These are phyloP conservation scores for Recurvirostra avosetta DNA, from an alignment of 2,113 vertebrate genomes.

Conservation along the genomic window DNA sequence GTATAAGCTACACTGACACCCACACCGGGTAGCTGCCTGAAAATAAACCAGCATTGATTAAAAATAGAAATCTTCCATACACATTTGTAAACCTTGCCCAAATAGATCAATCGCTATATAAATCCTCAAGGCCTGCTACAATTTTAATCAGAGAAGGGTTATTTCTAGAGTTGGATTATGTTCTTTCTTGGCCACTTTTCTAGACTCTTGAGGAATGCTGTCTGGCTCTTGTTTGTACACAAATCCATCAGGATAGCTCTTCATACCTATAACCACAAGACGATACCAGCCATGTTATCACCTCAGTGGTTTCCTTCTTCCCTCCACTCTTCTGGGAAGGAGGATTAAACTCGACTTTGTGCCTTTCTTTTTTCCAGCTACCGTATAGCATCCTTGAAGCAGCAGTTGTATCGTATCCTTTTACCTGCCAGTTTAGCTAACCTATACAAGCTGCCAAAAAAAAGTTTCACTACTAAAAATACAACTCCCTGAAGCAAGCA, in stretches of 20 bases:
- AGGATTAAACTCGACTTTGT: background rate
- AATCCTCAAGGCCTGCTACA: background rate
- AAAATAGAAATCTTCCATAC: background rate
- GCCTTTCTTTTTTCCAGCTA: background rate
- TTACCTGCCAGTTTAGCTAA: fast-evolving
- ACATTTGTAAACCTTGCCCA: background rate
- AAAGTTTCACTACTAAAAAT: fast-evolving
- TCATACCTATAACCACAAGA: background rate
- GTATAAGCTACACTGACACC: background rate
- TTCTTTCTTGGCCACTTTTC: background rate
- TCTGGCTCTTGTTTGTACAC: background rate
- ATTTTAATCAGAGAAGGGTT: background rate
- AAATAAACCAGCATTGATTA: background rate
- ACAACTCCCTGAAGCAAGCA: fast-evolving
- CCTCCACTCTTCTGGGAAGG: background rate
- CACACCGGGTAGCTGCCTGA: background rate
- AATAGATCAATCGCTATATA: background rate
- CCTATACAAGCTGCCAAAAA: background rate
- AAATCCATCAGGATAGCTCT: background rate
- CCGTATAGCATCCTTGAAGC: fast-evolving
- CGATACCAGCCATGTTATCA: fast-evolving
- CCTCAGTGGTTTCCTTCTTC: background rate
- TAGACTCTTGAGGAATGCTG: background rate
- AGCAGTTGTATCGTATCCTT: background rate
- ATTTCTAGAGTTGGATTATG: background rate